These are phyloP conservation scores for Clarias platycephalus DNA, from an alignment of 2,797 vertebrate genomes.

Conservation along the genomic window DNA sequence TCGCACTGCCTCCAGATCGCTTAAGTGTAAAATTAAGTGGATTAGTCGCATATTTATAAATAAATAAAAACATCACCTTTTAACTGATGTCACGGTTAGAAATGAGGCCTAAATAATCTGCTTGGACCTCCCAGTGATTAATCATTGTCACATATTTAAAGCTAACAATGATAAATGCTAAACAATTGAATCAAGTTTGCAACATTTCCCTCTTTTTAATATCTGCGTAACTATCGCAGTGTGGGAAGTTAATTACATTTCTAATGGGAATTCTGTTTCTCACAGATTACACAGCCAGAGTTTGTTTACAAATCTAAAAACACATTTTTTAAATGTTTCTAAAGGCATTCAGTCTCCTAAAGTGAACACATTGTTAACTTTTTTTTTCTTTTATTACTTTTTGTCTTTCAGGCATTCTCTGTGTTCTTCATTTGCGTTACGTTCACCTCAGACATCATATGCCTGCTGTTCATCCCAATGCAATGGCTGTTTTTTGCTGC, in stretches of 20 bases:
- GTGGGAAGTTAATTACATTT: not conserved
- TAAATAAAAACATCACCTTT: not conserved
- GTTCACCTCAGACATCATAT: constrained; percentile 98
- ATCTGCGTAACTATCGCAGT: not conserved
- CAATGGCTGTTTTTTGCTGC: constrained; percentile 99
- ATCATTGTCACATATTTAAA: not conserved
- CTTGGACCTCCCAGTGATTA: not conserved
- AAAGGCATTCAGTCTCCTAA: not conserved
- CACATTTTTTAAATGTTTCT: not conserved
- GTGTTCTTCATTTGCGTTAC: constrained; percentile 98
- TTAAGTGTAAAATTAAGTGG: not conserved
- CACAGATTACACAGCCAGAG: not conserved
- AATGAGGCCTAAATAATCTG: not conserved
- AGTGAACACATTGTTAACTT: not conserved
- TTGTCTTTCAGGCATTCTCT: constrained; percentile 85
- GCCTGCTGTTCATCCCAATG: constrained; percentile 97
- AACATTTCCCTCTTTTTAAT: not conserved
- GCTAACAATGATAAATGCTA: not conserved
- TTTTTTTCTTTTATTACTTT: constrained; percentile 15
- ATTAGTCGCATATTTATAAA: not conserved
- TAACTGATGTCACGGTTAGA: not conserved
- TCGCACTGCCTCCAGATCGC: not conserved
- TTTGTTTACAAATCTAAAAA: not conserved
- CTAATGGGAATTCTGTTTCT: not conserved
- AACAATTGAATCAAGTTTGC: not conserved